A percentile compares a stretch with the other conserved stretches of the same genome.
Evolutionary conservation across 2,113 vertebrate genomes (phyloP).

Genomic region (Prietella phreatophila): DNA sequence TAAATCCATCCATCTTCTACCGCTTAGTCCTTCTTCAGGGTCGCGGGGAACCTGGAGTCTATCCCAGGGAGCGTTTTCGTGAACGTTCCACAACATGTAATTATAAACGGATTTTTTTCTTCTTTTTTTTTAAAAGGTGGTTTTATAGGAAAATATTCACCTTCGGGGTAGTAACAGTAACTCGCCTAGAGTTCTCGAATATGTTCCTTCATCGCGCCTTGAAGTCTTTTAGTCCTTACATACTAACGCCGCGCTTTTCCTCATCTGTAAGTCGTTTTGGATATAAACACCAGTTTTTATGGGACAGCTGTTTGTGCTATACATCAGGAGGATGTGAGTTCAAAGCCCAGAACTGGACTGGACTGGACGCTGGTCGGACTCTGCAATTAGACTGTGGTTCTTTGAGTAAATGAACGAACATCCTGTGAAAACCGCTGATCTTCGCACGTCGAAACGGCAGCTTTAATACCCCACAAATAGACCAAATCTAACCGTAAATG

Average conservation of each 20-base stretch:
- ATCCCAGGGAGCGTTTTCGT: too few relatives aligned
- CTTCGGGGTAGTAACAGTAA: not conserved
- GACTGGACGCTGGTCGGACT: not conserved
- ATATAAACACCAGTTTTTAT: too few relatives aligned
- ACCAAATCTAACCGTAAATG: not conserved
- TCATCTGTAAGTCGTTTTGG: too few relatives aligned
- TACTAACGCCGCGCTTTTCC: too few relatives aligned
- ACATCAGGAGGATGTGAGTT: not conserved
- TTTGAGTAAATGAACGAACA: not conserved
- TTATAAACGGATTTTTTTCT: not conserved
- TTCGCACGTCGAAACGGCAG: not conserved
- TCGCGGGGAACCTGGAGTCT: too few relatives aligned
- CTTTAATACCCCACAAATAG: not conserved
- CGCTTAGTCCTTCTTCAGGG: too few relatives aligned
- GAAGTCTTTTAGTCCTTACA: not conserved
- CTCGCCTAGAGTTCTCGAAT: not conserved
- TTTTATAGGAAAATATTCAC: not conserved
- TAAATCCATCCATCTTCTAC: too few relatives aligned
- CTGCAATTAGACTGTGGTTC: not conserved
- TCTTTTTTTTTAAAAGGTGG: not conserved
- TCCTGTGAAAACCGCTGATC: not conserved
- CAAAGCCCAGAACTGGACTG: not conserved
- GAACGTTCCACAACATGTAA: not conserved
- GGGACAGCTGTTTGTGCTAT: not conserved
- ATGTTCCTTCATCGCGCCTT: not conserved